phyloP scores from a whole-genome alignment of 2,113 vertebrate species.

The Elaphurus davidianus region DNA sequence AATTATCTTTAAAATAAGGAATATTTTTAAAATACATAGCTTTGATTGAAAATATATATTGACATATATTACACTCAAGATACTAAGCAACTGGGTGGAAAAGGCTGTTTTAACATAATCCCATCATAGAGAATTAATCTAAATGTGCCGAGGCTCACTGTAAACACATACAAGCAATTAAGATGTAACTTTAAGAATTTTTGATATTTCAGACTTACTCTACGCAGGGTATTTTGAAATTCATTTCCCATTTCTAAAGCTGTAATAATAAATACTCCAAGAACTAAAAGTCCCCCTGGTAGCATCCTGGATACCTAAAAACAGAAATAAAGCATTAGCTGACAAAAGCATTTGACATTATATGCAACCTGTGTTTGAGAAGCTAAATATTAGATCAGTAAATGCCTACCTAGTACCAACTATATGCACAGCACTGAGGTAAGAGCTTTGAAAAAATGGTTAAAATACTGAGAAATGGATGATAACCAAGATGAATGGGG shows the following conservation, averaged over 20 bases:
- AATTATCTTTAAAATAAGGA: constrained; percentile 10
- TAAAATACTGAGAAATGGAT: neutral
- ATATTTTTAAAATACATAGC: neutral
- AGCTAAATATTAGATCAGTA: neutral
- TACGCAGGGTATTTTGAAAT: constrained; percentile 84
- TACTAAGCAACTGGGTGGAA: neutral
- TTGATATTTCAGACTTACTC: constrained; percentile 78
- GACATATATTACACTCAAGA: neutral
- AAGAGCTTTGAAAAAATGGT: neutral
- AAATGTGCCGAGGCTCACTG: neutral
- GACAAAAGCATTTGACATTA: neutral
- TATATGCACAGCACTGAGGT: neutral
- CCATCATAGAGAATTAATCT: constrained; percentile 29
- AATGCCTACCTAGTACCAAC: neutral
- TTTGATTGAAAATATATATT: constrained; percentile 24
- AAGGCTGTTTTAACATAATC: neutral
- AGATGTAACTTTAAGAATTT: neutral
- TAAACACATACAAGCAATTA: neutral
- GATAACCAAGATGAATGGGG: neutral
- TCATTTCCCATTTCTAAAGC: constrained; percentile 88
- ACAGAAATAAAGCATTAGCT: constrained; percentile 44
- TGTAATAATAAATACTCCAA: constrained; percentile 91
- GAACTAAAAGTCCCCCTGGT: constrained; percentile 89
- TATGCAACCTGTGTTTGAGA: neutral
- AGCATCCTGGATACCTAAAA: constrained; percentile 94